Evolutionary conservation across 2,113 vertebrate genomes (phyloP), one percentile per base, ranked within the genome.

Genomic region (Girardinichthys multiradiatus): DNA sequence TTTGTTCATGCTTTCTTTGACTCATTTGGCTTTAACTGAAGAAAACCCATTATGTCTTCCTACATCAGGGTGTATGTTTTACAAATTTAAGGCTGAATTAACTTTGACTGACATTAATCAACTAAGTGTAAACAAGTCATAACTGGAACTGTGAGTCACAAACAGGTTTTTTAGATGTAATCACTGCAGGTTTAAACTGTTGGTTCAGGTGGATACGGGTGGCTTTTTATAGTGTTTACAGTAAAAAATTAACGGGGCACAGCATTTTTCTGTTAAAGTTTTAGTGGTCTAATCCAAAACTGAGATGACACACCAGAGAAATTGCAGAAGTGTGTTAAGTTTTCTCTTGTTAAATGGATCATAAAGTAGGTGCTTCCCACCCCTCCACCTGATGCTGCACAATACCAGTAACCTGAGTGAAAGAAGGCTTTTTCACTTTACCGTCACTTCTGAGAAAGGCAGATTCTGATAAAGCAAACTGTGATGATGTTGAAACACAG

Each of bases 11-110:
- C 17, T 4, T 12, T 65, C 21, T 63, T 19, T n/a, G 57, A 69
- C 51, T 65, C 60, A 35, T 67, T 45, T 42, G 39, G 11, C 57
- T 51, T 12, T 69, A 72, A n/a, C 71, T 54, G 62, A 57, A 51
- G 15, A 51, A 13, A 57, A 27, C 42, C 24, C 27, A 8, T 60
- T 21, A 14, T 19, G 1, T n/a, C 13, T 13, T 15, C 14, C 4
- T 2, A 27, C 61, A 30, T 59, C 1, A 31, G n/a, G 39, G 17
- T 27, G 2, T 3, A 0, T 14, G 4, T 48, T 31, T 65, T 37
- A n/a, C 19, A 15, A 37, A 63, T 59, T 4, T 58, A 62, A 29
- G 12, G 33, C 3, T 37, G 17, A 19, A 7, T 19, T 28, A 61
- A 54, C 48, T 5, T n/a, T 67, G 64, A 68, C 5, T 26, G 75